Evolutionary conservation across 2,113 vertebrate species (phyloP).

Genomic region (Penelope pileata): DNA sequence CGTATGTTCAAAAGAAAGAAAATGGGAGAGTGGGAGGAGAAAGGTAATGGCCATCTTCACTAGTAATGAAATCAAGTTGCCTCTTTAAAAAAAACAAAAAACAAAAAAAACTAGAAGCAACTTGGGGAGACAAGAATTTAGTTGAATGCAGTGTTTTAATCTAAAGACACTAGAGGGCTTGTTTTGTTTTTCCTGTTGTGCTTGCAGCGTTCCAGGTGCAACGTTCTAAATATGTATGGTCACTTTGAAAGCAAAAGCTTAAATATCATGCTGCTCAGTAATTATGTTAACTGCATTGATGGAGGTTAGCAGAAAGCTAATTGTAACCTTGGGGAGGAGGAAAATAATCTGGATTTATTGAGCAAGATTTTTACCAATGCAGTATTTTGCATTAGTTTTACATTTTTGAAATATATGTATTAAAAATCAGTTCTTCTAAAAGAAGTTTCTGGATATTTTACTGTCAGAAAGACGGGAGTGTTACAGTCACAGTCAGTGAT

Average conservation of each 20-base stretch:
- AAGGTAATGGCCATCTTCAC: neutral
- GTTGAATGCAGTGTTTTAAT: neutral
- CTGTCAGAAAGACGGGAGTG: neutral
- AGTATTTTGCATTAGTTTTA: neutral
- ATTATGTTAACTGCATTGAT: constrained; percentile 37
- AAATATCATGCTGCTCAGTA: neutral
- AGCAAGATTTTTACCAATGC: neutral
- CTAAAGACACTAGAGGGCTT: neutral
- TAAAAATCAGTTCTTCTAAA: neutral
- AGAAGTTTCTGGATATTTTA: neutral
- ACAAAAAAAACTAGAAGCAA: neutral
- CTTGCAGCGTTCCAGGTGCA: constrained; percentile 14
- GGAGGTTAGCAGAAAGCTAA: constrained; percentile 38
- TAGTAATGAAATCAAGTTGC: neutral
- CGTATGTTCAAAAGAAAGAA: neutral
- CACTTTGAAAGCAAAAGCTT: constrained; percentile 50
- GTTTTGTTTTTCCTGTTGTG: neutral
- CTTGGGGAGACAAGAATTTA: neutral
- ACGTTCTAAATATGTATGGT: constrained; percentile 11
- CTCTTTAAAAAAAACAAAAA: neutral
- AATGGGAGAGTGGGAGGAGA: neutral
- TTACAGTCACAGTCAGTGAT: neutral
- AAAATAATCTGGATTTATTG: neutral
- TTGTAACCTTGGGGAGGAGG: constrained; percentile 22
- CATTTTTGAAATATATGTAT: neutral